Percentiles rank a stretch among this genome's conserved stretches.
phyloP scores from a whole-genome alignment of 2,888 invertebrate genomes.

The Megastigmus dorsalis region DNA sequence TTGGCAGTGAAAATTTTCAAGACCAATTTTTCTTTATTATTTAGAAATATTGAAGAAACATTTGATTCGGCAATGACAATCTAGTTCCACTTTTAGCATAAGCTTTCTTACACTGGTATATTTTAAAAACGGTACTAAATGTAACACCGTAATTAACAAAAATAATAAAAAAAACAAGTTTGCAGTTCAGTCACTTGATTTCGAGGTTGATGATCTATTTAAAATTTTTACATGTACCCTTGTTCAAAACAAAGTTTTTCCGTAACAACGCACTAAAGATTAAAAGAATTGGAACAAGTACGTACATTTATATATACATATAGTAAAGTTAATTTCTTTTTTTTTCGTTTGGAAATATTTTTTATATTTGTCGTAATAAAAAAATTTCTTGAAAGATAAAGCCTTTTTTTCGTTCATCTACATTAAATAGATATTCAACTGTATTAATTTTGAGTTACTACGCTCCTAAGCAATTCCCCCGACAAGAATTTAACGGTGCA shows the following conservation, averaged over 20 bases:
- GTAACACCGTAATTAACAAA: constrained; percentile 40
- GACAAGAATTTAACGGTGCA: constrained; percentile 58
- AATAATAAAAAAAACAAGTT: constrained; percentile 38
- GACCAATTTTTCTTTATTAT: constrained; percentile 34
- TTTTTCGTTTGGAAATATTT: constrained; percentile 47
- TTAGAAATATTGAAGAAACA: constrained; percentile 34
- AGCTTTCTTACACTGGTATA: constrained; percentile 39
- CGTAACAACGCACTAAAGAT: not conserved
- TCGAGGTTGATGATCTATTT: constrained; percentile 14
- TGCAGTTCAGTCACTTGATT: constrained; percentile 39
- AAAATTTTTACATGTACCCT: constrained; percentile 15
- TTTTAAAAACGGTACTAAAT: constrained; percentile 25
- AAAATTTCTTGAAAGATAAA: constrained; percentile 50
- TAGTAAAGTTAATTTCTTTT: not conserved
- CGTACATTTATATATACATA: constrained; percentile 20
- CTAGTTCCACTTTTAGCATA: constrained; percentile 58
- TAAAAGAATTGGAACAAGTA: constrained; percentile 29
- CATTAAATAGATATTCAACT: constrained; percentile 39
- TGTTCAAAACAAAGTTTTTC: not conserved
- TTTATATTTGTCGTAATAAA: constrained; percentile 48
- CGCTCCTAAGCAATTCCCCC: constrained; percentile 62
- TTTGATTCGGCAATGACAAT: constrained; percentile 36
- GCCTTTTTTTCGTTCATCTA: constrained; percentile 29
- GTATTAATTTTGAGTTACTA: constrained; percentile 51
- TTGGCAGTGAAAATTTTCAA: constrained; percentile 49